Percentiles rank a stretch among this genome's conserved stretches.
These are phyloP conservation scores for Crocodylus rhombifer DNA, from an alignment of 2,797 vertebrate species.

Conservation along the genomic window DNA sequence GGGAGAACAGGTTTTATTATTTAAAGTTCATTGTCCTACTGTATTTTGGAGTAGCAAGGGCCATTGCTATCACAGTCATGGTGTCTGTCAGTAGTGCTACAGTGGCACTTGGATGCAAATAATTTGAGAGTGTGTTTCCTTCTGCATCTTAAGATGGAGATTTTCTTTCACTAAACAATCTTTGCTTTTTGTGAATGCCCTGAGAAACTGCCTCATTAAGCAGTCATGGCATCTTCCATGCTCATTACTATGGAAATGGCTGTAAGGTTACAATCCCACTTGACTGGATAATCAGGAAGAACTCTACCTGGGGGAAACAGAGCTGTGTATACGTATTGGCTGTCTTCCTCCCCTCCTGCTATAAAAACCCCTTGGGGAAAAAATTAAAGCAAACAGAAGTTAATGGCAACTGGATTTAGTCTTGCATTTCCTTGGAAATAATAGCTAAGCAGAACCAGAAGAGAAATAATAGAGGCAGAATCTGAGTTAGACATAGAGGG, in stretches of 20 bases:
- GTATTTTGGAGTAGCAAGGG: background rate
- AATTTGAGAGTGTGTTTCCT: background rate
- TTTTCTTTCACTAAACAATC: background rate
- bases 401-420: slow-evolving; percentile 26
- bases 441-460: background rate
- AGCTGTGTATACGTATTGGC: background rate
- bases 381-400: slow-evolving; percentile 8
- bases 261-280: slow-evolving; percentile 51
- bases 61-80: background rate
- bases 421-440: background rate
- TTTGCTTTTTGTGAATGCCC: slow-evolving; percentile 12
- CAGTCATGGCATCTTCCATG: slow-evolving; percentile 41
- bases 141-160: background rate
- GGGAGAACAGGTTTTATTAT: background rate
- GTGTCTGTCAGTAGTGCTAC: background rate
- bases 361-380: background rate
- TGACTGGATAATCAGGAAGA: slow-evolving; percentile 51
- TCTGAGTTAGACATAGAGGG: background rate
- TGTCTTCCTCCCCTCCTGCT: background rate
- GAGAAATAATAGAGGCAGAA: background rate
- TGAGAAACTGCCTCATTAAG: slow-evolving; percentile 32
- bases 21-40: background rate
- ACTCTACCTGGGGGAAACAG: slow-evolving; percentile 20
- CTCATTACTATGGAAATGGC: slow-evolving; percentile 73
- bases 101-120: background rate